Evolutionary conservation across 2,888 invertebrate genomes (phyloP), one percentile per base, ranked within the genome.

Genomic region (Homarus gammarus): DNA sequence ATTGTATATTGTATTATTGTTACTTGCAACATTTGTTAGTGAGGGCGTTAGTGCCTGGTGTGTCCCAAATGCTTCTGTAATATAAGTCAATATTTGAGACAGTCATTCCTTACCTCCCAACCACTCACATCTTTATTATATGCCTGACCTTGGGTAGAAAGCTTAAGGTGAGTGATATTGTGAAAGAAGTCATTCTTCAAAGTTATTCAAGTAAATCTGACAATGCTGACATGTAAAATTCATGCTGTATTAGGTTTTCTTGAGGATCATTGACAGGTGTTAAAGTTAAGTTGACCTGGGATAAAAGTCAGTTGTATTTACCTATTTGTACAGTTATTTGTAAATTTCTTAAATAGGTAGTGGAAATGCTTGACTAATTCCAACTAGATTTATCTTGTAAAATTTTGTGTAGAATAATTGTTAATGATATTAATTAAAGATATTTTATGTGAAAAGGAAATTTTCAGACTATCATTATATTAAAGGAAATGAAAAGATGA

Each of bases 341-440:
- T 78, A 78, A 78, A 61, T 77, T 44, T 77, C 61, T 56, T 78
- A 78, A 78, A 27, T 56, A 56, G 78, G 51, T 56, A 61, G 15
- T 36, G 31, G 78, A 78, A 18, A 78, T 22, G 51, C 10, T 78
- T 78, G 56, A 36, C 61, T 78, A 78, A 56, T 27, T n/a, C 56
- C 36, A 36, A 15, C 6, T 38, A 36, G 51, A 61, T 78, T 40
- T 56, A 78, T 51, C 61, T 56, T 78, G 38, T 36, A 51, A 31
- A 56, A 56, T 78, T 51, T 51, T 78, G 56, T 33, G 27, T 64
- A 64, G 64, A n/a, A 64, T 56, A 78, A 18, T 56, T 78, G 33
- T n/a, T 56, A 56, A 78, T n/a, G 18, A 22, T 75, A 49, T 75
- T 49, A 56, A 49, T 75, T 64, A 64, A 64, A 64, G 27, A 64